Evolutionary conservation across 2,797 vertebrate genomes (phyloP).

Genomic region (Malacoctenus gilli): DNA sequence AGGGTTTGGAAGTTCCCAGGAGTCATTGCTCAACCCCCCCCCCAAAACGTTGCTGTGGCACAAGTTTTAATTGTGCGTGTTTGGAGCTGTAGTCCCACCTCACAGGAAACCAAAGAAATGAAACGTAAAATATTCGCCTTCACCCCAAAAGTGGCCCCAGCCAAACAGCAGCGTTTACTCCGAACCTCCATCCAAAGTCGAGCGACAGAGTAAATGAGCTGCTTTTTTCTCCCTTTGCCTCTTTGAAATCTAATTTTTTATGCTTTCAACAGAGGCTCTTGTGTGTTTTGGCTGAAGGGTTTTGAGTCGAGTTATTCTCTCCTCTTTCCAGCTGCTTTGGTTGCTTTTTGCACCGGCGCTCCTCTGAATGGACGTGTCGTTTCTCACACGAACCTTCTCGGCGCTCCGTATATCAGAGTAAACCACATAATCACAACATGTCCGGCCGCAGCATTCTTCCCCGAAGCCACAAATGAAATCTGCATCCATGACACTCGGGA

Average conservation of each 20-base stretch:
- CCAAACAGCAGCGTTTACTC: conserved; percentile 27
- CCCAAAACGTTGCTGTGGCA: conserved; percentile 64
- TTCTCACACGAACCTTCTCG: conserved; percentile 39
- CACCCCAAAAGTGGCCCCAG: conserved; percentile 62
- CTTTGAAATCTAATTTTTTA: no score
- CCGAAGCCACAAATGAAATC: conserved; percentile 68
- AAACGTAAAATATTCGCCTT: conserved; percentile 63
- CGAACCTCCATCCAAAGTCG: conserved; percentile 47
- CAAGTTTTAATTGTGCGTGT: conserved; percentile 61
- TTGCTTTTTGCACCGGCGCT: conserved; percentile 35
- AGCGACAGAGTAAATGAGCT: neutral
- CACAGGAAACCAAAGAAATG: conserved; percentile 71
- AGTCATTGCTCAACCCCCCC: conserved; percentile 49
- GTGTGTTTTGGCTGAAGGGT: conserved; percentile 9
- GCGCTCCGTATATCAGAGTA: conserved; percentile 51
- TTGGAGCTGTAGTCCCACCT: conserved; percentile 52
- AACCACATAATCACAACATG: conserved; percentile 74
- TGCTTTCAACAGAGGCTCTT: conserved; percentile 10
- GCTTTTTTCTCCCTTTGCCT: no score
- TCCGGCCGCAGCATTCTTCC: conserved; percentile 67
- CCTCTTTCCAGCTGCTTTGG: conserved; percentile 23
- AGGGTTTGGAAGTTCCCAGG: conserved; percentile 48
- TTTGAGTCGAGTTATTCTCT: conserved; percentile 5
- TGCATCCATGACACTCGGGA: conserved; percentile 61
- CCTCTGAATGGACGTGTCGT: conserved; percentile 36